A percentile compares a stretch with the other conserved stretches of the same genome.
Conservation (phyloP, 1,140 invertebrate species). For the Brachionus rubens region DNA sequence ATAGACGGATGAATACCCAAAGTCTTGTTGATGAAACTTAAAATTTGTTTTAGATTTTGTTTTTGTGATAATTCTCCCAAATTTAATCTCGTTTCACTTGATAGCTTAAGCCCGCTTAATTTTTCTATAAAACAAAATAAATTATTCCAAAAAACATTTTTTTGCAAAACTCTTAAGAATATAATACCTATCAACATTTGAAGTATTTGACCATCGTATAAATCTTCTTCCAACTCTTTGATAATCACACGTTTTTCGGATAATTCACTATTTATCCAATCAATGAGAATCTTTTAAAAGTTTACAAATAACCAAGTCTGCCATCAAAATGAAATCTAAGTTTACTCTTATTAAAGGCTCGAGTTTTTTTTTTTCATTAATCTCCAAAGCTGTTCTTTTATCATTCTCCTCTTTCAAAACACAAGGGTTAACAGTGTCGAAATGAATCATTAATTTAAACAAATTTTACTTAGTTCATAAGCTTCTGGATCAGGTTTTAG, state of each 20-base stretch:
- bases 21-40: slow-evolving; percentile 20
- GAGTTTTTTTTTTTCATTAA: slow-evolving; percentile 77
- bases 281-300: slow-evolving; percentile 81
- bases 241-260: slow-evolving; percentile 94
- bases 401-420: slow-evolving; percentile 80
- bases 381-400: slow-evolving; percentile 90
- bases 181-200: slow-evolving; percentile 81
- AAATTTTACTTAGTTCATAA: slow-evolving; percentile 22
- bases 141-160: background rate
- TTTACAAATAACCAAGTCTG: no score
- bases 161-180: background rate
- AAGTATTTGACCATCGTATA: slow-evolving; percentile 96
- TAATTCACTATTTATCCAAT: slow-evolving; percentile 98
- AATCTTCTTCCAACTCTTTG: slow-evolving; percentile 89
- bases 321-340: no score
- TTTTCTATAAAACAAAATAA: background rate
- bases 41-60: slow-evolving; percentile 28
- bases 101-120: background rate
- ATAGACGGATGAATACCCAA: background rate
- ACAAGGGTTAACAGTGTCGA: slow-evolving; percentile 48
- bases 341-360: slow-evolving; percentile 36
- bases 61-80: slow-evolving; percentile 24
- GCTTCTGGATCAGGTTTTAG: slow-evolving; percentile 26
- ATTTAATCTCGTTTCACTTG: background rate
- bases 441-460: background rate